Percentiles rank a stretch among this genome's conserved stretches.
phyloP scores from a whole-genome alignment of 2,113 vertebrate genomes.

The Chascanopsetta lugubris region DNA sequence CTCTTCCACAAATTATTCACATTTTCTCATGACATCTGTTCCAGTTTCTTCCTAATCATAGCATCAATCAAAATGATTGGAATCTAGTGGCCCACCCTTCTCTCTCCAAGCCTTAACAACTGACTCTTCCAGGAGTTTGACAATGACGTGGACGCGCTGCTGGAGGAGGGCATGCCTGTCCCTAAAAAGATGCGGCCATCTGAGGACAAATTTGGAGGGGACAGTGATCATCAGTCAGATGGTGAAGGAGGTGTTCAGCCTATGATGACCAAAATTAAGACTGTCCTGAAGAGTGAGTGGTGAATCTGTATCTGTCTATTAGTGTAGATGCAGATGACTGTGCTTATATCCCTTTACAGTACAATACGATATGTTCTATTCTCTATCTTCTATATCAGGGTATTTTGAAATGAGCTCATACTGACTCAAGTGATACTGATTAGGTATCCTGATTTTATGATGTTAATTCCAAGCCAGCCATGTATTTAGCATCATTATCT shows the following conservation, averaged over 20 bases:
- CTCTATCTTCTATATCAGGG: background rate
- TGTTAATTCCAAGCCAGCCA: no score
- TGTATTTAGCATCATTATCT: no score
- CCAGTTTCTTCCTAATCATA: background rate
- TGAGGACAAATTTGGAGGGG: conserved; percentile 89
- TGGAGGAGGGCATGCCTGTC: conserved; percentile 96
- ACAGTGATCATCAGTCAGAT: conserved; percentile 95
- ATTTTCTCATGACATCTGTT: background rate
- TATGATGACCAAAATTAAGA: conserved; percentile 99
- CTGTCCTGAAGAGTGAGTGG: conserved; percentile 97
- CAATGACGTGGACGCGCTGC: conserved; percentile 96
- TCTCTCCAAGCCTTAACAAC: conserved; percentile 49
- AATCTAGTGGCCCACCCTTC: conserved; percentile 19
- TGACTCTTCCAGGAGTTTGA: conserved; percentile 96
- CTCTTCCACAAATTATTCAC: background rate
- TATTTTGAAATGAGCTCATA: background rate
- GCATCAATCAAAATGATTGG: background rate
- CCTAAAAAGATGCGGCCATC: conserved; percentile 91
- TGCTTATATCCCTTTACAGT: background rate
- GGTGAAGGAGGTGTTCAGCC: conserved; percentile 95
- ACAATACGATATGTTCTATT: background rate
- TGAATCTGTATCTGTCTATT: background rate
- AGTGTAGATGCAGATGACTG: background rate
- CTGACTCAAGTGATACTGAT: no score
- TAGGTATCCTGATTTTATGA: no score